Conservation (phyloP, 2,113 vertebrate species). For the Sturnira hondurensis region DNA sequence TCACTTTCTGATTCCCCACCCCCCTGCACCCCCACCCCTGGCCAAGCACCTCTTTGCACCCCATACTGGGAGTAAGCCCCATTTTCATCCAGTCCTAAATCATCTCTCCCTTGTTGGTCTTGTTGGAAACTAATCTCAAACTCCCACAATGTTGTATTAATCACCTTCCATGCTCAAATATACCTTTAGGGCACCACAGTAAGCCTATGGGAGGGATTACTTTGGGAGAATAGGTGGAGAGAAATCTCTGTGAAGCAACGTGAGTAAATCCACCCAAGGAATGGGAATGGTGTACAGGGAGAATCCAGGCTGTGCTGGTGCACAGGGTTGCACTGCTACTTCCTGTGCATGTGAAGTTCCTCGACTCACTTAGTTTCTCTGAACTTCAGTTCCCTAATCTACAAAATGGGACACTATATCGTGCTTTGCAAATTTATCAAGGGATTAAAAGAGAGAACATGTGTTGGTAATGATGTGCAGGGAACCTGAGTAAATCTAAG, state of each 20-base stretch:
- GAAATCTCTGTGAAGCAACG: not conserved
- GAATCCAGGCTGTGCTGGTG: not conserved
- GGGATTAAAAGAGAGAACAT: not conserved
- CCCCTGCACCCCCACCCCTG: accelerated
- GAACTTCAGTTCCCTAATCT: not conserved
- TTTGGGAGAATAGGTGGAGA: not conserved
- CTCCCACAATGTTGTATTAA: not conserved
- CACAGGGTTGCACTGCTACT: not conserved
- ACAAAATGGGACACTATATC: not conserved
- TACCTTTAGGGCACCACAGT: not conserved
- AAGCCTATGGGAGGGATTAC: not conserved
- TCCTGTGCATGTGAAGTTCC: not conserved
- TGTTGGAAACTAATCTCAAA: not conserved
- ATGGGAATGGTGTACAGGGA: not conserved
- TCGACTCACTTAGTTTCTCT: not conserved
- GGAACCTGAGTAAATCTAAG: not conserved
- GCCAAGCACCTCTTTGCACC: not conserved
- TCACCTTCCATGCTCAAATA: not conserved
- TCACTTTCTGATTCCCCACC: not conserved
- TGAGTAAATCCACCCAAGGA: not conserved
- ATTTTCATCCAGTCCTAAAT: not conserved
- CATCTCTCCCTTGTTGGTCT: not conserved
- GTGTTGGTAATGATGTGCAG: not conserved
- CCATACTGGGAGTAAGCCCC: not conserved
- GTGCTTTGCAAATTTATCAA: slow-evolving; percentile 4